phyloP scores from a whole-genome alignment of 2,797 vertebrate species.

The Enteromius thamalakanensis region DNA sequence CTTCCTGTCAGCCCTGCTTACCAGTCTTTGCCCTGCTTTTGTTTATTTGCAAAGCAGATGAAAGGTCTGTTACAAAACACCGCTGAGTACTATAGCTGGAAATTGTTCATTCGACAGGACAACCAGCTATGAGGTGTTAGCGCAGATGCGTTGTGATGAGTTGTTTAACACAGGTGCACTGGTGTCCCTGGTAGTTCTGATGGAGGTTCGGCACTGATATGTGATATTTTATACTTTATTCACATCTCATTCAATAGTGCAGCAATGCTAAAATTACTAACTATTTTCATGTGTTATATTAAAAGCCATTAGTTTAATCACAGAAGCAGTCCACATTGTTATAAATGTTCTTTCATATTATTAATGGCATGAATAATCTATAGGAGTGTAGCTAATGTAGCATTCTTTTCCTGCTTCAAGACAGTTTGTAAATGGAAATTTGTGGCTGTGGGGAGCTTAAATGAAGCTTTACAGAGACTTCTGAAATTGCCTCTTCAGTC shows the following conservation, averaged over 20 bases:
- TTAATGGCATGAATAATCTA: conserved; percentile 35
- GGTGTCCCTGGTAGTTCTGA: not conserved
- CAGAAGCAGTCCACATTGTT: conserved; percentile 1
- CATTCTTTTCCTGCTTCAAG: not conserved
- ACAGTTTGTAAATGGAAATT: conserved; percentile 31
- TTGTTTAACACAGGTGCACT: conserved; percentile 16
- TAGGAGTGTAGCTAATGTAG: conserved; percentile 27
- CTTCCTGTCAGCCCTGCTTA: conserved; percentile 55
- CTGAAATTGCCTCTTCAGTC: conserved; percentile 16
- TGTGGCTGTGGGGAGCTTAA: conserved; percentile 16
- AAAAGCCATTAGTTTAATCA: conserved; percentile 24
- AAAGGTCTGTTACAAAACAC: conserved; percentile 47
- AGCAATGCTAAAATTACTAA: not conserved
- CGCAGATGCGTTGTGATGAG: not conserved
- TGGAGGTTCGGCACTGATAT: not conserved
- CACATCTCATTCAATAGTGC: not conserved
- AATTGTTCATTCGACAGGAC: conserved; percentile 6
- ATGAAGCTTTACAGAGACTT: conserved; percentile 22
- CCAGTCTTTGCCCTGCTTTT: conserved; percentile 43
- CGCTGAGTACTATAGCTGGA: not conserved
- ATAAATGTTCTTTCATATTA: conserved; percentile 27
- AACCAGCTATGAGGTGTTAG: not conserved
- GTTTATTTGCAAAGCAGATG: conserved; percentile 54
- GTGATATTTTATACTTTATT: not conserved
- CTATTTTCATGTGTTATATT: conserved; percentile 20